Base-by-base conservation (phyloP, 2,888 invertebrate species). In the Aphidoletes aphidimyza region DNA sequence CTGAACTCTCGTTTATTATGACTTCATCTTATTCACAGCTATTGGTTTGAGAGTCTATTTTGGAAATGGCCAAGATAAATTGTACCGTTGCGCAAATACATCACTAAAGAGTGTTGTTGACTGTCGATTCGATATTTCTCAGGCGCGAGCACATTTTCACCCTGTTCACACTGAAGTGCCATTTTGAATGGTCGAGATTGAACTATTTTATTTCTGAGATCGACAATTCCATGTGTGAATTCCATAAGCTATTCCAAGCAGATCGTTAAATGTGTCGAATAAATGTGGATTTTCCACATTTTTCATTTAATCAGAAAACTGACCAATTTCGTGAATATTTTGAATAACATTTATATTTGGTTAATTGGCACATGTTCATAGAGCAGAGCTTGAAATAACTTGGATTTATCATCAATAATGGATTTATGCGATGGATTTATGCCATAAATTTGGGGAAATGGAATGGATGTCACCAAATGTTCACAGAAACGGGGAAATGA, bases 21-120 rank as follows among this genome's bases (percentile, higher is more conserved):
- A 69, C 69, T 69, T 69, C 69, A 69, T 69, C n/a, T n/a, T n/a
- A n/a, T n/a, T n/a, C n/a, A n/a, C n/a, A n/a, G n/a, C n/a, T 30
- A 0, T 30, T 69, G 30, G 30, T n/a, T 69, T 69, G 34, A n/a
- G n/a, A 69, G 30, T 69, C 69, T 69, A 69, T 69, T 69, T 69
- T 69, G 30, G 69, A 69, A 54, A 69, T 39, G 6, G 11, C 39
- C 39, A 39, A n/a, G 69, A 54, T 54, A 54, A 54, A 54, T 54
- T 11, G 26, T 54, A 5, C 22, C 54, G 54, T 54, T 69, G 34
- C 30, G 69, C 69, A 30, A 69, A 69, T 69, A 69, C 69, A 69
- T 69, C 30, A 34, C 11, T 26, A 69, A 34, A 26, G 54, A 54
- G 54, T 54, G 54, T 54, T 47, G 47, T 47, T 9, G 3, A 19